Base-by-base conservation (phyloP, 2,888 invertebrate genomes). In the Ceriagrion tenellum region DNA sequence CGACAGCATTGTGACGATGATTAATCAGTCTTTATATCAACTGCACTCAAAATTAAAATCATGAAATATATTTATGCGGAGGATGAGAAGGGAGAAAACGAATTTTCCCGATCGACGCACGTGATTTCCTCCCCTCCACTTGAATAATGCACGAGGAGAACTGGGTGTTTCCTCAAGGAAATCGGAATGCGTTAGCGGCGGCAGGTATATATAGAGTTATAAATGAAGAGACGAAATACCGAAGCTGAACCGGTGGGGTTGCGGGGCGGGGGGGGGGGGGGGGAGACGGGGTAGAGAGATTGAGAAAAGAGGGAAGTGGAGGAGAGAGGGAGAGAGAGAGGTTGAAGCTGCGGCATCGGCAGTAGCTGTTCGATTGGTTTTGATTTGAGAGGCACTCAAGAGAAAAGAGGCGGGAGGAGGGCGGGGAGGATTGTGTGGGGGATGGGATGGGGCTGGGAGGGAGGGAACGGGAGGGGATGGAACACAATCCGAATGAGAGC, bases 361-460 rank as follows among this genome's bases (percentile, higher is more conserved):
- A 81, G 81, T 81, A 35, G 81, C 81, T 81, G 30, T 69, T 93
- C 93, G 69, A 93, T 93, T 93, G 93, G 69, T 93, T 93, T 93
- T 93, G 93, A 93, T 93, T 93, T 93, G 93, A 63, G 93, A 69
- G 69, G 69, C 93, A 93, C 69, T 93, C 93, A 74, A 93, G 93
- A 69, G 69, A 91, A 90, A 90, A 35, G 40, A 40, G 69, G 47
- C 26, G 69, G 13, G 40, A 23, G 23, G 6, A 69, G 47, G 23
- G 89, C 26, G 26, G n/a, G 93, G 69, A 47, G 69, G 35, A 12
- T 26, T 47, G 81, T 30, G 81, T 2, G 81, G 13, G 13, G 35
- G 81, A 35, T 12, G 8, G 30, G 35, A 16, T 35, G 30, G 81
- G 30, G 30, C 12, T 35, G 35, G 81, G 8, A n/a, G n/a, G 26